phyloP scores from a whole-genome alignment of 2,113 vertebrate species.

The Bettongia penicillata region DNA sequence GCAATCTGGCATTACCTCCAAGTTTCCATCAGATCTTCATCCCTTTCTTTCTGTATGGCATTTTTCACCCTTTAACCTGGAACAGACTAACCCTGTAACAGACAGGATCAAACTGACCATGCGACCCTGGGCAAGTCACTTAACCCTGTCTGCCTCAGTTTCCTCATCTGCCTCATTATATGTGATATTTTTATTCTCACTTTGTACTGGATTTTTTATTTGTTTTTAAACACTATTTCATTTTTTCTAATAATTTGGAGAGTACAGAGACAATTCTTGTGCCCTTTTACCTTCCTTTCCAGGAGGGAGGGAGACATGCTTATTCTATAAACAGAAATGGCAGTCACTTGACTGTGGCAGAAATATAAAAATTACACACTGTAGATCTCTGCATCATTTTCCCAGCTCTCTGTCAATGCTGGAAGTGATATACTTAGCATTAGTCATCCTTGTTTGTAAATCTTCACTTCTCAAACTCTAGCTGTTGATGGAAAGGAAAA shows the following conservation, averaged over 20 bases:
- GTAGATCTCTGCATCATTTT: neutral
- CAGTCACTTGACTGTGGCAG: neutral
- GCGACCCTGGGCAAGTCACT: no score
- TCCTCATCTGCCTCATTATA: neutral
- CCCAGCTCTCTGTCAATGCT: neutral
- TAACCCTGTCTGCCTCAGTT: no score
- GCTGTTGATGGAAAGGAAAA: neutral
- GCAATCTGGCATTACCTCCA: neutral
- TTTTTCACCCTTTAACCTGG: neutral
- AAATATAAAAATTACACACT: neutral
- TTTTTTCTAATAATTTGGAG: neutral
- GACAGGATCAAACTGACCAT: no score
- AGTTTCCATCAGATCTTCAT: neutral
- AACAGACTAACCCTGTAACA: neutral
- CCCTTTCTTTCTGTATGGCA: neutral
- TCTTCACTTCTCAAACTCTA: neutral
- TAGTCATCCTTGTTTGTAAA: neutral
- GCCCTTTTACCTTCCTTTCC: neutral
- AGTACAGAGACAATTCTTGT: neutral
- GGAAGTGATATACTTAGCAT: neutral
- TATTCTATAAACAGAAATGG: neutral
- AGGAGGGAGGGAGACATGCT: neutral
- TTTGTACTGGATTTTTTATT: neutral
- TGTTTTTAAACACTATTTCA: neutral
- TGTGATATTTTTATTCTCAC: neutral